phyloP scores from a whole-genome alignment of 2,888 invertebrate species.

The Troides oblongomaculatus region DNA sequence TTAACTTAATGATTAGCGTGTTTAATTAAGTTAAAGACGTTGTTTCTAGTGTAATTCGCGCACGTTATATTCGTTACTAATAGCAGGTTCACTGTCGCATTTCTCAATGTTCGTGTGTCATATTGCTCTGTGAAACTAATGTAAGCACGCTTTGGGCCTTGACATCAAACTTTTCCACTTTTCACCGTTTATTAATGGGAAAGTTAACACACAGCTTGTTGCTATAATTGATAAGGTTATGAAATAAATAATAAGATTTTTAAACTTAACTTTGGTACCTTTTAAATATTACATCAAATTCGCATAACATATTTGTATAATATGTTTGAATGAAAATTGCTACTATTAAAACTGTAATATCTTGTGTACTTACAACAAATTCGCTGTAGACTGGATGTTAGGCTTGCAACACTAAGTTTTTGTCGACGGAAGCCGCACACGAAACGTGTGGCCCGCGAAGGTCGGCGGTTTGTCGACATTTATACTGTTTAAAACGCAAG shows the following conservation, averaged over 20 bases:
- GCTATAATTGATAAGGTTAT: neutral
- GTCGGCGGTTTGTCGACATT: slow-evolving; percentile 32
- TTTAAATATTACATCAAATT: no score
- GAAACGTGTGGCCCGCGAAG: slow-evolving; percentile 38
- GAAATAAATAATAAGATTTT: neutral
- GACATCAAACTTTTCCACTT: slow-evolving; percentile 10
- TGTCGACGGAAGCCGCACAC: slow-evolving; percentile 42
- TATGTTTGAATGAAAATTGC: neutral
- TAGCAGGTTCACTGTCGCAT: slow-evolving; percentile 16
- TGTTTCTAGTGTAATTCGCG: neutral
- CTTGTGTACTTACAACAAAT: slow-evolving; percentile 7
- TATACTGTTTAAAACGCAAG: slow-evolving; percentile 16
- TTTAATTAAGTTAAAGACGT: neutral
- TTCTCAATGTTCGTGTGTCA: slow-evolving; percentile 15
- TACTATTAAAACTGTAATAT: neutral
- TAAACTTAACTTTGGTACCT: no score
- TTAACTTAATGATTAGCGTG: neutral
- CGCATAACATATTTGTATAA: neutral
- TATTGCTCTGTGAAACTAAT: slow-evolving; percentile 6
- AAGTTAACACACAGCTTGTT: neutral
- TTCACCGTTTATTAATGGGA: slow-evolving; percentile 8
- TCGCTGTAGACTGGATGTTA: slow-evolving; percentile 26
- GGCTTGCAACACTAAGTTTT: slow-evolving; percentile 38
- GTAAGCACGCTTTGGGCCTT: slow-evolving; percentile 11
- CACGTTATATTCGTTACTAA: neutral